Evolutionary conservation across 2,888 invertebrate genomes (phyloP).

Genomic region (Scaptodrosophila latifasciaeformis): DNA sequence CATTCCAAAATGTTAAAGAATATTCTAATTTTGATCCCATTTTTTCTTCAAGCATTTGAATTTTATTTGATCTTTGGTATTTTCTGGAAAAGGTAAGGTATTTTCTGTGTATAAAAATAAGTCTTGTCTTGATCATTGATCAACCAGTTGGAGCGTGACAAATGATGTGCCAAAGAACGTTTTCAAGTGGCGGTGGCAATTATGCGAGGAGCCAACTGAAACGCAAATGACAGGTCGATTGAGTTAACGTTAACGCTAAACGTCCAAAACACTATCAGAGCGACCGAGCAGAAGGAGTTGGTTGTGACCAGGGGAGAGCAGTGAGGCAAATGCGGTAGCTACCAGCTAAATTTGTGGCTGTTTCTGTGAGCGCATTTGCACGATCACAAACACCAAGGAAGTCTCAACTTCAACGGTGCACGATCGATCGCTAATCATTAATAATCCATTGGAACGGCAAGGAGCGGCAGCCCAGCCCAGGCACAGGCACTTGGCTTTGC

Average conservation of each 20-base stretch:
- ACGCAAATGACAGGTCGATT: slow-evolving; percentile 72
- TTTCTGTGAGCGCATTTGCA: slow-evolving; percentile 45
- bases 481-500: slow-evolving; percentile 28
- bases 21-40: too few species aligned
- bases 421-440: slow-evolving; percentile 71
- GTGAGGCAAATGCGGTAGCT: slow-evolving; percentile 26
- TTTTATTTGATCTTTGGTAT: too few species aligned
- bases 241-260: slow-evolving; percentile 72
- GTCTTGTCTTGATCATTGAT: too few species aligned
- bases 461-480: slow-evolving; percentile 20
- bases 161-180: slow-evolving; percentile 72
- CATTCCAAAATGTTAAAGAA: too few species aligned
- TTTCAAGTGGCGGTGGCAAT: slow-evolving; percentile 71
- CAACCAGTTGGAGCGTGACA: too few species aligned
- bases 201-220: slow-evolving; percentile 64
- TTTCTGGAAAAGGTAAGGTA: too few species aligned
- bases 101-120: too few species aligned
- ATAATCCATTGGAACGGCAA: slow-evolving; percentile 61
- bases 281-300: slow-evolving; percentile 3
- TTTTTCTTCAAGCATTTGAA: too few species aligned
- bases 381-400: slow-evolving; percentile 32
- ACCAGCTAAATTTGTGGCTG: slow-evolving; percentile 46
- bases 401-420: slow-evolving; percentile 23
- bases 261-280: slow-evolving; percentile 45
- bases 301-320: slow-evolving; percentile 3